phyloP scores from a whole-genome alignment of 2,888 invertebrate species.

The Orchesellides sinensis region DNA sequence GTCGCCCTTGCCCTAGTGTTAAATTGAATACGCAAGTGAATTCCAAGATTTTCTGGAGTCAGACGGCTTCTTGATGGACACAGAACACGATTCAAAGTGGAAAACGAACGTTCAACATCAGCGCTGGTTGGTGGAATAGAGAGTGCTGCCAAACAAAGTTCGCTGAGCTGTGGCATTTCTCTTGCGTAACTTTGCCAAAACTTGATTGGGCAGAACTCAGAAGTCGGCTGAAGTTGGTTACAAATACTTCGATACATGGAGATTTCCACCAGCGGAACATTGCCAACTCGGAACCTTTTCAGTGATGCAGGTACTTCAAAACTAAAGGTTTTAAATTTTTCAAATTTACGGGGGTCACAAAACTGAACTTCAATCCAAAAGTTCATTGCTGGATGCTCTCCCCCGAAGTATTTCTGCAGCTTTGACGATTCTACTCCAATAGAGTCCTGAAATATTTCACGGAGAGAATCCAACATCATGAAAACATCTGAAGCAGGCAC shows the following conservation, averaged over 20 bases:
- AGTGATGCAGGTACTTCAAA: background rate
- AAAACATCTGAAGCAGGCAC: background rate
- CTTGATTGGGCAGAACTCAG: background rate
- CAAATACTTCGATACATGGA: background rate
- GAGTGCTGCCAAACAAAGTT: background rate
- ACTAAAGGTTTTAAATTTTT: background rate
- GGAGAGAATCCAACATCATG: background rate
- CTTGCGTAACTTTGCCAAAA: background rate
- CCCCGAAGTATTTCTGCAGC: background rate
- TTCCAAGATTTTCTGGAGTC: background rate
- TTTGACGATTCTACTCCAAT: background rate
- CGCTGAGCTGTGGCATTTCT: background rate
- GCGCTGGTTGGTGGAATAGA: constrained; percentile 15
- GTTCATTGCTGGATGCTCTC: background rate
- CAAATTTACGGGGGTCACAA: background rate
- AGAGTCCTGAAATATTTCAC: background rate
- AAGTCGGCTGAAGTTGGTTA: background rate
- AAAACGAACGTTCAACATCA: constrained; percentile 23
- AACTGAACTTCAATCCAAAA: constrained; percentile 23
- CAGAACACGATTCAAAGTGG: background rate
- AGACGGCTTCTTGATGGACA: background rate
- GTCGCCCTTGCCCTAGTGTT: background rate
- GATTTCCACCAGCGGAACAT: background rate
- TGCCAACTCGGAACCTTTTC: background rate
- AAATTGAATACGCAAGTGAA: background rate